Evolutionary conservation across 2,113 vertebrate genomes (phyloP).

Genomic region (Nerophis ophidion): DNA sequence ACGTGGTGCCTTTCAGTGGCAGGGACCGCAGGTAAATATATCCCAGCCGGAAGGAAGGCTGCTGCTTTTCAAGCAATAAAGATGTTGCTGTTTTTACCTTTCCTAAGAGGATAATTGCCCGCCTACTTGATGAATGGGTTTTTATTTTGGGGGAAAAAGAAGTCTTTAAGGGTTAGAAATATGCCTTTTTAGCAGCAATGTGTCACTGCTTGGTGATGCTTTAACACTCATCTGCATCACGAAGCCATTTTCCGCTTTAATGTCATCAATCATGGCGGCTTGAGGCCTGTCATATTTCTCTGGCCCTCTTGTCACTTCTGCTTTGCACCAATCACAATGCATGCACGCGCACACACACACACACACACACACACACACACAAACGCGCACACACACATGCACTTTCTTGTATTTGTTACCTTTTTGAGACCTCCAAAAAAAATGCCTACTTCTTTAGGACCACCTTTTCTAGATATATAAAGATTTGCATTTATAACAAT

Average conservation of each 20-base stretch:
- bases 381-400: no score
- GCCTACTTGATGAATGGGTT: slow-evolving; percentile 7
- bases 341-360: slow-evolving; percentile 1
- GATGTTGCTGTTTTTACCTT: no score
- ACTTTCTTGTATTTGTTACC: no score
- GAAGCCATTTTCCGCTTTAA: slow-evolving; percentile 49
- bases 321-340: slow-evolving; percentile 29
- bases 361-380: not conserved
- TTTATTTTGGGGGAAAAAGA: slow-evolving; percentile 2
- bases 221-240: slow-evolving; percentile 21
- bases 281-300: slow-evolving; percentile 33
- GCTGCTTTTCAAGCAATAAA: not conserved
- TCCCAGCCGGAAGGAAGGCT: not conserved
- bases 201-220: not conserved
- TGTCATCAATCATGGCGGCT: slow-evolving; percentile 42
- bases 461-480: no score
- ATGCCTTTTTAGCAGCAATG: not conserved
- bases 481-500: no score
- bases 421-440: no score
- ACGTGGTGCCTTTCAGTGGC: slow-evolving; percentile 98
- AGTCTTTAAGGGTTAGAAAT: not conserved
- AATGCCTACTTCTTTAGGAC: no score
- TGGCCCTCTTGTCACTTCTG: slow-evolving; percentile 32
- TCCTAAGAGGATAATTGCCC: slow-evolving; percentile 14
- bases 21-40: slow-evolving; percentile 91